These are phyloP conservation scores for Teleogryllus oceanicus DNA, from an alignment of 2,888 invertebrate species.

Conservation along the genomic window DNA sequence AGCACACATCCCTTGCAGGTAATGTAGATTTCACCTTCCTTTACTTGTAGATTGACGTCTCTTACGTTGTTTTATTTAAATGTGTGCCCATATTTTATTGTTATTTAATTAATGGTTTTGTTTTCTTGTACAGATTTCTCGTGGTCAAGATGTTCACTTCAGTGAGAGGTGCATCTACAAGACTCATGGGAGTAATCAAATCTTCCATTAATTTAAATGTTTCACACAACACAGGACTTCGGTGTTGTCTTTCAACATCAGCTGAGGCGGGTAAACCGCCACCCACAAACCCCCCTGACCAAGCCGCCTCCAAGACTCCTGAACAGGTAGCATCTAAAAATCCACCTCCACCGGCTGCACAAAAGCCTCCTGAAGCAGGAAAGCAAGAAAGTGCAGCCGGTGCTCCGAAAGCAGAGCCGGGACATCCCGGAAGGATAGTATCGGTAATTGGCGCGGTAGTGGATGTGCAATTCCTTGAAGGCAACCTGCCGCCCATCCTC, in stretches of 20 bases:
- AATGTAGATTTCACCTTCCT: too few relatives aligned
- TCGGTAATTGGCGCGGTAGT: constrained; percentile 97
- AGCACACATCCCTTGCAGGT: too few relatives aligned
- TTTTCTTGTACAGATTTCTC: too few relatives aligned
- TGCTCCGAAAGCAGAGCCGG: too few relatives aligned
- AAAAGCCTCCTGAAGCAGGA: constrained; percentile 47
- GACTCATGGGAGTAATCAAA: constrained; percentile 56
- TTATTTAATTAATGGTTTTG: too few relatives aligned
- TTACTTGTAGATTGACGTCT: too few relatives aligned
- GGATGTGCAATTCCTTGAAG: constrained; percentile 87
- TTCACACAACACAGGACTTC: constrained; percentile 52
- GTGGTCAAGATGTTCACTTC: constrained; percentile 57
- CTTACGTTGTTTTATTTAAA: too few relatives aligned
- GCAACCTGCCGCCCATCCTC: constrained; percentile 82
- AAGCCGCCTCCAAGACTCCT: not conserved
- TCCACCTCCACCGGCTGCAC: constrained; percentile 43
- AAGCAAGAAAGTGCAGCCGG: constrained; percentile 44
- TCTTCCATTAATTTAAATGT: constrained; percentile 49
- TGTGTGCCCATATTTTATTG: too few relatives aligned
- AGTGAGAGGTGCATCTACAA: constrained; percentile 55
- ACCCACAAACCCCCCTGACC: not conserved
- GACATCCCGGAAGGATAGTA: constrained; percentile 64
- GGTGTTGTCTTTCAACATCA: constrained; percentile 51
- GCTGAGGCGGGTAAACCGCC: not conserved
- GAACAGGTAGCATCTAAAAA: constrained; percentile 38